Evolutionary conservation across 1,140 invertebrate species (phyloP), one percentile per base, ranked within the genome.

Genomic region (Leucophenga varia): DNA sequence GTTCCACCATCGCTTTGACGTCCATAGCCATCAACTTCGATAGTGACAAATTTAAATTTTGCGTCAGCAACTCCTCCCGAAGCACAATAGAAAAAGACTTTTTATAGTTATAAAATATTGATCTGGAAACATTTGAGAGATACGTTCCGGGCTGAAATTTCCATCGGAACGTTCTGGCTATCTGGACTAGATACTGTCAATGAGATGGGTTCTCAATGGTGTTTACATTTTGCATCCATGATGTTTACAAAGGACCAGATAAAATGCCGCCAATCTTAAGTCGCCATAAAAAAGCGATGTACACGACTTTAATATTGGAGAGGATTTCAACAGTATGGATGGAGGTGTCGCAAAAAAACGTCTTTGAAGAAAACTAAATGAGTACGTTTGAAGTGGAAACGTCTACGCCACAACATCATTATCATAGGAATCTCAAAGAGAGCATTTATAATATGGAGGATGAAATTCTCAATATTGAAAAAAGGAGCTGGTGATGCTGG

Each of bases 81-180:
- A 80, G 55, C 12, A 79, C 74, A 7, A 79, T 68, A 34, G 69
- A 75, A 52, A 69, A 67, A 21, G 50, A 59, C 1, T 61, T 44
- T 56, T 79, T 79, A 54, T 78, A 80, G 54, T 78, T 77, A 43
- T 57, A 77, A 55, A 63, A 79, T 22, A 43, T 21, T 13, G 71
- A 76, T 14, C 76, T 30, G n/a, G 25, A 30, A 30, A 30, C 25
- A 30, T 8, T n/a, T 30, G 7, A 30, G 25, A 30, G 25, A 30
- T 30, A 7, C 7, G 7, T 30, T 30, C 25, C 25, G 25, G n/a
- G n/a, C 12, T 30, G 25, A 30, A 30, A 30, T 8, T 30, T 30
- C 25, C 25, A 30, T n/a, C 25, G 7, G 25, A 30, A 7, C 25
- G 25, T 30, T 30, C 25, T 30, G 25, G 25, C 7, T 7, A 30